Evolutionary conservation across 2,888 invertebrate genomes (phyloP).

Genomic region (Ganaspis brasiliensis): DNA sequence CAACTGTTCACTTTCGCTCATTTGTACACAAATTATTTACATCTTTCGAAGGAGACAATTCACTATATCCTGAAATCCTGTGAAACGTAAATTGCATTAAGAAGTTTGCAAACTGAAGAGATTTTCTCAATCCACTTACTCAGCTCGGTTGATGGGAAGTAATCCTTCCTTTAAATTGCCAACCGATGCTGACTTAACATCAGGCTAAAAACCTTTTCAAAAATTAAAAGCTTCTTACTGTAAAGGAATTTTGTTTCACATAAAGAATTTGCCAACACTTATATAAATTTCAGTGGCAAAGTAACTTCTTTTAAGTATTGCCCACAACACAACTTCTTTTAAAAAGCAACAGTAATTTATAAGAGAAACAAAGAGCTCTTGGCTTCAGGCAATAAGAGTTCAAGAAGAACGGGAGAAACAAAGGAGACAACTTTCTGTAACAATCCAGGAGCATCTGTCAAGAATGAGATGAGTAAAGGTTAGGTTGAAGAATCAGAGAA

Average conservation of each 20-base stretch:
- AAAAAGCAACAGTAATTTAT: conserved; percentile 5
- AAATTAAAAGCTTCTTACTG: conserved; percentile 1
- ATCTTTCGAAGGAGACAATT: conserved; percentile 28
- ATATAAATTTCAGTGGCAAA: too few relatives aligned
- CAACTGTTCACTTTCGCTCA: conserved; percentile 31
- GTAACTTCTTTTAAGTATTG: background rate
- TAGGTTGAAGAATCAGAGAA: conserved; percentile 9
- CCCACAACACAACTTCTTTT: background rate
- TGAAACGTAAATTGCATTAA: conserved; percentile 24
- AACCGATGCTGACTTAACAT: background rate
- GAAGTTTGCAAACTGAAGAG: conserved; percentile 31
- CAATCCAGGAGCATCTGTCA: conserved; percentile 21
- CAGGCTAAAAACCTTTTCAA: background rate
- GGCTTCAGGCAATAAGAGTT: background rate
- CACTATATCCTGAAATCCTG: background rate
- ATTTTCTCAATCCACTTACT: conserved; percentile 32
- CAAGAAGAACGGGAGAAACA: background rate
- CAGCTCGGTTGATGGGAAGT: conserved; percentile 7
- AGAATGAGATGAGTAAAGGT: conserved; percentile 9
- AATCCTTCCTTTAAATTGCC: conserved; percentile 5
- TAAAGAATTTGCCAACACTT: too few relatives aligned
- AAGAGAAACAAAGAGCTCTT: conserved; percentile 11
- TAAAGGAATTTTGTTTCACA: background rate
- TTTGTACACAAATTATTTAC: conserved; percentile 34
- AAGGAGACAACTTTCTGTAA: conserved; percentile 9